Evolutionary conservation across 2,113 vertebrate genomes (phyloP).

Genomic region (Spheniscus mendiculus): DNA sequence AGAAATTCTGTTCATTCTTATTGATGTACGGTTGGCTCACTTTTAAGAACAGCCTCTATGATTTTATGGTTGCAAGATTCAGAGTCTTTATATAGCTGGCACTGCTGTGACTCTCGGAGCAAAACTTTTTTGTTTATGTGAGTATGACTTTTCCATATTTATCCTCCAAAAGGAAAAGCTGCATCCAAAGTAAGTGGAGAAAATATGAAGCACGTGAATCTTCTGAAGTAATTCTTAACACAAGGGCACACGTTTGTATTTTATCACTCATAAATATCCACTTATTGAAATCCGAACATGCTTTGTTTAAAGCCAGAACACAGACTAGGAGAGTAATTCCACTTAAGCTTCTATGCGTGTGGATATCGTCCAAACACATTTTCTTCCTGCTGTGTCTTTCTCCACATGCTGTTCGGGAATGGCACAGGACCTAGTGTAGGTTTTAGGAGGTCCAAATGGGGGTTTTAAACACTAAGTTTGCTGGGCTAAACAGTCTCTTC

Average conservation of each 20-base stretch:
- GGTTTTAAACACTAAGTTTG: not conserved
- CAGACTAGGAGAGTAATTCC: slow-evolving; percentile 7
- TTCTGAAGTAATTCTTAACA: not conserved
- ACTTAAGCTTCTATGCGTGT: not conserved
- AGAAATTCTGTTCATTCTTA: not conserved
- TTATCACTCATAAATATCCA: not conserved
- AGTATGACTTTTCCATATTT: not conserved
- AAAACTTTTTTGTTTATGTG: not conserved
- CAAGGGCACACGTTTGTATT: not conserved
- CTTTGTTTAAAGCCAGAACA: slow-evolving; percentile 15
- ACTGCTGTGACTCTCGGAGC: not conserved
- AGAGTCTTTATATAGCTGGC: not conserved
- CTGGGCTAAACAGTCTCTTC: slow-evolving; percentile 42
- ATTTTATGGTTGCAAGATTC: not conserved
- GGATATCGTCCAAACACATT: slow-evolving; percentile 51
- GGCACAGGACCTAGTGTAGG: not conserved
- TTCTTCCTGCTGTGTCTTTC: slow-evolving; percentile 47
- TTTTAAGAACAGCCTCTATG: not conserved
- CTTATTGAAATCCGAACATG: not conserved
- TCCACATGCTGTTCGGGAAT: not conserved
- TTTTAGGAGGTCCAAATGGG: slow-evolving; percentile 23
- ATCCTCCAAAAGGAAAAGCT: not conserved
- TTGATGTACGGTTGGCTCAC: not conserved
- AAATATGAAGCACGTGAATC: not conserved
- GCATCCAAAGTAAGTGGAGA: not conserved